Evolutionary conservation across 1,140 invertebrate species (phyloP).

Genomic region (Gonatopus flavifemur): DNA sequence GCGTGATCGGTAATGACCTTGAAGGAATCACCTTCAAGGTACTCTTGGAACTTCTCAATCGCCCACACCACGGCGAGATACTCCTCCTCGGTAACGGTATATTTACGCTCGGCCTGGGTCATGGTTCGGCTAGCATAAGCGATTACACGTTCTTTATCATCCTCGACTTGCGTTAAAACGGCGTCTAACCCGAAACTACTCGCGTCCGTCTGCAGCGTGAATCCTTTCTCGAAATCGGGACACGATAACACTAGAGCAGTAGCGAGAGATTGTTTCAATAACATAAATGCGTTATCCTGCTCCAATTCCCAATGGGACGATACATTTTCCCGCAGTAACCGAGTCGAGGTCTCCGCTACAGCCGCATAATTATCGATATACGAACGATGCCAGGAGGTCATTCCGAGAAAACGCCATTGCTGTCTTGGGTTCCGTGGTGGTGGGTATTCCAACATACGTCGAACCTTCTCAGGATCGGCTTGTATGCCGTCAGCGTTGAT

Average conservation of each 20-base stretch:
- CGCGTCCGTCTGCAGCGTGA: constrained; percentile 2
- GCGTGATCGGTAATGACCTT: too few species aligned
- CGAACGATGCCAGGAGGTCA: constrained; percentile 37
- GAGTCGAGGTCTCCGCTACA: constrained; percentile 25
- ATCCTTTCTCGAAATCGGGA: background rate
- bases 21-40: too few species aligned
- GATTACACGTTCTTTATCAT: background rate
- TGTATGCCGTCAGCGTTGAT: constrained; percentile 1
- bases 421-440: constrained; percentile 22
- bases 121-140: constrained; percentile 3
- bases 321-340: background rate
- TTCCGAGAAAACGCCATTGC: constrained; percentile 26
- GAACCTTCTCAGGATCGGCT: constrained; percentile 5
- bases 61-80: too few species aligned
- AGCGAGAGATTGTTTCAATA: too few species aligned
- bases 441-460: constrained; percentile 9
- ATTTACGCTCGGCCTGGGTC: constrained; percentile 6
- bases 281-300: background rate
- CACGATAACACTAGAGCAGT: constrained; percentile 2
- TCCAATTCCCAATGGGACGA: background rate
- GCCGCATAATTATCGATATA: constrained; percentile 44
- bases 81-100: too few species aligned
- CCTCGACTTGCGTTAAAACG: background rate
- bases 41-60: constrained; percentile 38
- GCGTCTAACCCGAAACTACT: too few species aligned